These are phyloP conservation scores for Ameiurus melas DNA, from an alignment of 2,113 vertebrate species.

Conservation along the genomic window DNA sequence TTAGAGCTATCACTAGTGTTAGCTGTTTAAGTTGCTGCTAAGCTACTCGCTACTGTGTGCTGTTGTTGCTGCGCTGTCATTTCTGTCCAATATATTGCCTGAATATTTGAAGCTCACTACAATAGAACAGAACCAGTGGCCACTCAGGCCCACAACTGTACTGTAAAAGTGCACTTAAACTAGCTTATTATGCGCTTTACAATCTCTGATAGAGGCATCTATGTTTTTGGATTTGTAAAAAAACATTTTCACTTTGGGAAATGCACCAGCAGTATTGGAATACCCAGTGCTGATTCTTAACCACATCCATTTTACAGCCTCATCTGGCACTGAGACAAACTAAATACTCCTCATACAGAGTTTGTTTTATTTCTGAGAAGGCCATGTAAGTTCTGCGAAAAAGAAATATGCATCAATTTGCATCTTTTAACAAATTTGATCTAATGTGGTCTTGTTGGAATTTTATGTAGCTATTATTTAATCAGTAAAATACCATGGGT, in stretches of 20 bases:
- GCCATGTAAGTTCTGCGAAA: neutral
- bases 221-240: neutral
- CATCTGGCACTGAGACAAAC: too few relatives aligned
- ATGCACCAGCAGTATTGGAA: neutral
- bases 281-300: neutral
- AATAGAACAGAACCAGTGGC: too few relatives aligned
- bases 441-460: too few relatives aligned
- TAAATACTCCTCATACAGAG: too few relatives aligned
- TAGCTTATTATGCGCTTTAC: neutral
- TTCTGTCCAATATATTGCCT: too few relatives aligned
- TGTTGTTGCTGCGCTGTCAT: neutral
- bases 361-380: neutral
- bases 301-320: neutral
- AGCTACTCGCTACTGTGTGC: neutral
- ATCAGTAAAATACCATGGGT: too few relatives aligned
- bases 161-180: neutral
- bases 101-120: too few relatives aligned
- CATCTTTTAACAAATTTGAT: neutral
- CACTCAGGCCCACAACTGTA: too few relatives aligned
- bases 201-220: too few relatives aligned
- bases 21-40: neutral
- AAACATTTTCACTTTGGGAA: neutral
- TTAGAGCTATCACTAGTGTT: neutral
- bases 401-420: neutral
- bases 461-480: too few relatives aligned